Conservation (phyloP, 2,888 invertebrate species). For the Hymenopus coronatus region DNA sequence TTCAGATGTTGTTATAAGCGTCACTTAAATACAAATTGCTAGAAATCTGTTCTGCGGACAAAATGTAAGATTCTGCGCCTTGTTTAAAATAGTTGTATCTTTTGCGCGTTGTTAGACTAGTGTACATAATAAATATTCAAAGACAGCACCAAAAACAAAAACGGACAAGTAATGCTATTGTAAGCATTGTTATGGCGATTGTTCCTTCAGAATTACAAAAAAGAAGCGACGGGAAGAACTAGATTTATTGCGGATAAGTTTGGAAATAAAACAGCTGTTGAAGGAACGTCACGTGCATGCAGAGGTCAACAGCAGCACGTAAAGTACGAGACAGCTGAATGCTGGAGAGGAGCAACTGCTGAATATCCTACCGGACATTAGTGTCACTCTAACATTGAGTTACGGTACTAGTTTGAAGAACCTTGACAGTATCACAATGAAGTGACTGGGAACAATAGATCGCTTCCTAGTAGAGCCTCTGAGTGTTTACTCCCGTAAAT, state of each 20-base stretch:
- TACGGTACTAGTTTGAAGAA: neutral
- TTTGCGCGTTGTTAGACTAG: too few relatives aligned
- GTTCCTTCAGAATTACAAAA: neutral
- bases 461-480: neutral
- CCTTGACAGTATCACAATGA: neutral
- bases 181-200: neutral
- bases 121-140: neutral
- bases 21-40: too few relatives aligned
- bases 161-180: neutral
- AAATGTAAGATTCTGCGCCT: too few relatives aligned
- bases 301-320: neutral
- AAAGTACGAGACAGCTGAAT: neutral
- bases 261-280: neutral
- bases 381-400: neutral
- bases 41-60: too few relatives aligned
- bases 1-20: too few relatives aligned
- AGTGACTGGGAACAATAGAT: neutral
- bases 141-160: neutral
- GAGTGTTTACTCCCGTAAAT: neutral
- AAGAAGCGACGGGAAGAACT: neutral
- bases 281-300: neutral
- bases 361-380: neutral
- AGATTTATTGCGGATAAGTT: neutral
- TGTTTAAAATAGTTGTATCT: too few relatives aligned
- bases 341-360: neutral